Evolutionary conservation across 1,140 invertebrate species (phyloP), one percentile per base, ranked within the genome.

Genomic region (Contarinia nasturtii): DNA sequence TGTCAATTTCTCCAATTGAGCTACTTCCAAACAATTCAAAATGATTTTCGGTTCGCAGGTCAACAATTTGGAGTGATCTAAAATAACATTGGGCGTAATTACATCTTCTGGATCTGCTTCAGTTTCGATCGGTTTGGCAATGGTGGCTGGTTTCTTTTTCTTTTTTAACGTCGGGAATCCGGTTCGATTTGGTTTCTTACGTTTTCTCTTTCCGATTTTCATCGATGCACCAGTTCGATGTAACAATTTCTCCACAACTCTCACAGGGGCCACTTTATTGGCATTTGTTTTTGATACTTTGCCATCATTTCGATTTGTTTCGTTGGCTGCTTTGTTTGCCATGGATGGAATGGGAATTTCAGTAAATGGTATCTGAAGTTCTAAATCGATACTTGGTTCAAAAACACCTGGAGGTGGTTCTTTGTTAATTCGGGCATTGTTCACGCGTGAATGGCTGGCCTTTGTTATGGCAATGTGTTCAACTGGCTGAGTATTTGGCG

Each of bases 141-240:
- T n/a, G n/a, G 43, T 60, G 18, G 60, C 52, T 60, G 80, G 83
- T 55, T 84, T 83, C 58, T 87, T 88, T 58, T 87, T 90, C 53
- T 80, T 84, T 53, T 86, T 85, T 15, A 83, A 67, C 15, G 75
- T 82, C 0, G 86, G 86, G 63, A 90, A 90, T 7, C 86, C 86
- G 11, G 86, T 90, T 52, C 83, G 70, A 60, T 90, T 91, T 12
- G 82, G 79, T 7, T 78, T 71, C 62, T 86, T 80, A 44, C 83
- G 76, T 45, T 84, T 73, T 48, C 79, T 71, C 59, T 80, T 80
- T 51, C 80, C 51, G 46, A 48, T 51, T 15, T 48, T 50, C 21
- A 22, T 60, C 12, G 54, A 53, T 33, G 12, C 42, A 1, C 58
- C 55, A 8, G 58, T 55, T 47, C 60, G 60, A 42, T 50, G 55